These are phyloP conservation scores for Odocoileus virginianus DNA, from an alignment of 2,113 vertebrate genomes.

Conservation along the genomic window DNA sequence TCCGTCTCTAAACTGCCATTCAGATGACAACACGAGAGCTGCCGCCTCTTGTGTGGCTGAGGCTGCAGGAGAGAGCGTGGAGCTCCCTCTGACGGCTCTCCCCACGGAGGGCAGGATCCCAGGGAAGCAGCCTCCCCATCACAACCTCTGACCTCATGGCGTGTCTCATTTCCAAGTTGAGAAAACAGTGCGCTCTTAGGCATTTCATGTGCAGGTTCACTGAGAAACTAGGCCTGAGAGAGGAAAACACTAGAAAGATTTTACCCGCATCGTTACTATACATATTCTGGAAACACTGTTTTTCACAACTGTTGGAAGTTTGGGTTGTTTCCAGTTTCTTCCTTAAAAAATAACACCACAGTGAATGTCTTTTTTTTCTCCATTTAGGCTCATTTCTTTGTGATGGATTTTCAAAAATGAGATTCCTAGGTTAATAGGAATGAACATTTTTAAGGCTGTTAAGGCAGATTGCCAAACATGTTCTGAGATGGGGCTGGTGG, in stretches of 20 bases:
- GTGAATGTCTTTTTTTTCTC: not conserved
- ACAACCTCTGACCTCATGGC: not conserved
- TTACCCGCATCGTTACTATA: not conserved
- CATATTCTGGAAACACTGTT: not conserved
- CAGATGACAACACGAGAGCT: not conserved
- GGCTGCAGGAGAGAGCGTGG: not conserved
- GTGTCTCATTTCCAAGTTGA: not conserved
- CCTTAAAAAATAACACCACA: not conserved
- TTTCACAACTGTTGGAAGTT: not conserved
- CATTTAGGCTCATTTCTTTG: not conserved
- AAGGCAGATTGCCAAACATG: not conserved
- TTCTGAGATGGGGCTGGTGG: not conserved
- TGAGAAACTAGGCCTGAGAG: not conserved
- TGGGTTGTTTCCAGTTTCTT: not conserved
- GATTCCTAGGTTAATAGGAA: not conserved
- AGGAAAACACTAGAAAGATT: not conserved
- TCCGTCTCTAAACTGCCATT: not conserved
- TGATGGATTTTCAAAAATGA: not conserved
- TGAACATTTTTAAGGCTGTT: not conserved
- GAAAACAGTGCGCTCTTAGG: fast-evolving
- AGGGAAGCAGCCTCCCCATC: not conserved
- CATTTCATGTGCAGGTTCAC: not conserved
- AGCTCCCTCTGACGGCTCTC: not conserved
- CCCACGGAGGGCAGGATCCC: not conserved
- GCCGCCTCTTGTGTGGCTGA: not conserved